Conservation (phyloP, 2,888 invertebrate genomes). For the Acleris emargana region DNA sequence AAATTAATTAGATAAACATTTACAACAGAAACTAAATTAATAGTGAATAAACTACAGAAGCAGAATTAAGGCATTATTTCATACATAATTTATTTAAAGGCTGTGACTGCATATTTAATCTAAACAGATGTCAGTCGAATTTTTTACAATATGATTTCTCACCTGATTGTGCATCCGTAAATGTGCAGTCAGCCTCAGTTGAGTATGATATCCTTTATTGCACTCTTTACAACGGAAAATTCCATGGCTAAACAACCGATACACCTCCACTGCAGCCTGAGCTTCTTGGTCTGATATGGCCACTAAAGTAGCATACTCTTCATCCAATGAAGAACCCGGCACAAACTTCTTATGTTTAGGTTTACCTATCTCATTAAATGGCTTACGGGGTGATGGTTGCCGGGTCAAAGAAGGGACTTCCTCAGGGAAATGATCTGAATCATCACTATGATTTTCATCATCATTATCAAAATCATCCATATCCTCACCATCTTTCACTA, state of each 20-base stretch:
- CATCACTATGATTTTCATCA: constrained; percentile 39
- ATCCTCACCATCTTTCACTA: constrained; percentile 36
- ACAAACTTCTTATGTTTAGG: constrained; percentile 39
- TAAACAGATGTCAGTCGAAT: too few species aligned
- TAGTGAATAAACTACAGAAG: too few species aligned
- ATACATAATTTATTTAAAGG: too few species aligned
- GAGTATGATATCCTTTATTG: constrained; percentile 57
- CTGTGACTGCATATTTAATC: too few species aligned
- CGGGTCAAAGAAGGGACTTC: constrained; percentile 14
- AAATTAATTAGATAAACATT: too few species aligned
- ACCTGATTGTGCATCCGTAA: constrained; percentile 74
- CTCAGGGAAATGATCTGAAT: constrained; percentile 4
- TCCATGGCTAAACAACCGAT: constrained; percentile 60
- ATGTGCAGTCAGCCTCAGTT: constrained; percentile 58
- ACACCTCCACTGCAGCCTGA: constrained; percentile 64
- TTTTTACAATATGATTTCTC: constrained; percentile 29
- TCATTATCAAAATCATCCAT: constrained; percentile 38
- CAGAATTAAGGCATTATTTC: too few species aligned
- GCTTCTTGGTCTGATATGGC: constrained; percentile 67
- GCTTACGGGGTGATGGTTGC: too few species aligned
- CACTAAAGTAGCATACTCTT: constrained; percentile 68
- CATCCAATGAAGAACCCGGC: constrained; percentile 51
- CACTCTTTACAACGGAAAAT: constrained; percentile 60
- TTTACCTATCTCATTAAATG: constrained; percentile 18
- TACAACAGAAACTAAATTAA: too few species aligned